Evolutionary conservation across 2,888 invertebrate species (phyloP).

Genomic region (Minunthozetes semirufus): DNA sequence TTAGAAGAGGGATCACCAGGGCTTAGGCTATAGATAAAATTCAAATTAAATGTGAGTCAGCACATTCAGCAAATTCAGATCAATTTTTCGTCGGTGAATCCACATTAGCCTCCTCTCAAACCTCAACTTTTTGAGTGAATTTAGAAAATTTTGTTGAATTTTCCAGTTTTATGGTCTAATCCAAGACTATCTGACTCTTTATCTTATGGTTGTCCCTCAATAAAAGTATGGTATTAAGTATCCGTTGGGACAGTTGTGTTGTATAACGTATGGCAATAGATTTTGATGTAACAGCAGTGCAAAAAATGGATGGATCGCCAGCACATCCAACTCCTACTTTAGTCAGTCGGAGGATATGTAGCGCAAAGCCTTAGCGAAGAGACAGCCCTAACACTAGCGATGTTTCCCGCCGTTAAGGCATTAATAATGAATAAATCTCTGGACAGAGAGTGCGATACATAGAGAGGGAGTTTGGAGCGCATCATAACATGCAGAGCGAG

Average conservation of each 20-base stretch:
- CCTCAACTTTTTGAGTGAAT: too few relatives aligned
- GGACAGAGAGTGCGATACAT: background rate
- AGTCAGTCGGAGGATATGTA: background rate
- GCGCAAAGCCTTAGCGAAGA: background rate
- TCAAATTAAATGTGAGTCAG: too few relatives aligned
- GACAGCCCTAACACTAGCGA: background rate
- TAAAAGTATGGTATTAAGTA: slow-evolving; percentile 1
- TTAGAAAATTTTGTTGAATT: background rate
- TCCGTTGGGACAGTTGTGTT: slow-evolving; percentile 26
- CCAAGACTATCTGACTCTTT: background rate
- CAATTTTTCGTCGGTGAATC: too few relatives aligned
- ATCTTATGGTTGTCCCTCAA: background rate
- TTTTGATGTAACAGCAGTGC: slow-evolving; percentile 5
- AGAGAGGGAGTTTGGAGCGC: background rate
- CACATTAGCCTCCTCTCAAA: too few relatives aligned
- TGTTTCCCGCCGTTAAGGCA: slow-evolving; percentile 27
- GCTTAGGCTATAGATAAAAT: too few relatives aligned
- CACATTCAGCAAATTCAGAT: too few relatives aligned
- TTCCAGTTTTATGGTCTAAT: background rate
- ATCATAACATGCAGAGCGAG: background rate
- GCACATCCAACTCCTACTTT: background rate
- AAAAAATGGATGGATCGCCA: background rate
- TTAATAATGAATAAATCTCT: slow-evolving; percentile 16
- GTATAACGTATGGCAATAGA: background rate
- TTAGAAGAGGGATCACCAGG: too few relatives aligned